Conservation (phyloP, 2,888 invertebrate species). For the Dryocosmus kuriphilus region DNA sequence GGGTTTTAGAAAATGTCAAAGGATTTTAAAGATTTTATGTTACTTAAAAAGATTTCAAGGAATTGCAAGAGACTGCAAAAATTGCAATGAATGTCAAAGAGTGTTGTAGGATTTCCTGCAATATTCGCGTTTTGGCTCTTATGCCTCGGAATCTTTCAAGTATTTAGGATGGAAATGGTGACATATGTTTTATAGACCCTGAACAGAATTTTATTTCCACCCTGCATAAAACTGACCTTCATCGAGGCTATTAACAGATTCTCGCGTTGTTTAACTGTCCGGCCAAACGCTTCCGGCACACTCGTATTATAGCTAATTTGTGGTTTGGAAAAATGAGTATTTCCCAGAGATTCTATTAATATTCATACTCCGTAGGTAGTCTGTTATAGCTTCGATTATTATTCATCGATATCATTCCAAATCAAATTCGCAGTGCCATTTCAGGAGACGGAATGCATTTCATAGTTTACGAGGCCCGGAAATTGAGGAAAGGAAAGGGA, state of each 20-base stretch:
- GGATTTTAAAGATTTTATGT: too few relatives aligned
- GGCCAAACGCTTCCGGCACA: not conserved
- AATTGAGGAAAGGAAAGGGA: constrained; percentile 2
- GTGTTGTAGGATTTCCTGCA: too few relatives aligned
- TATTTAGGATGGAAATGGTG: not conserved
- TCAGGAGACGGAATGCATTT: not conserved
- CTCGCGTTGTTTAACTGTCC: not conserved
- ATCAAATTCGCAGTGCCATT: not conserved
- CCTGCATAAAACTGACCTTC: not conserved
- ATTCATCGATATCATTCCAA: not conserved
- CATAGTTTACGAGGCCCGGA: not conserved
- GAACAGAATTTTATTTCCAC: not conserved
- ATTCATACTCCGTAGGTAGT: not conserved
- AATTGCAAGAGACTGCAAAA: too few relatives aligned
- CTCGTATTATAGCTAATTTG: not conserved
- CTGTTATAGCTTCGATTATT: not conserved
- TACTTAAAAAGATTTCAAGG: too few relatives aligned
- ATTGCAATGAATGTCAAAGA: too few relatives aligned
- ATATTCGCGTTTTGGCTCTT: too few relatives aligned
- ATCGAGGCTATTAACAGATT: not conserved
- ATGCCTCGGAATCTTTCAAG: too few relatives aligned
- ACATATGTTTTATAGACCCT: not conserved
- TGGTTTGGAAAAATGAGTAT: not conserved
- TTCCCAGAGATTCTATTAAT: not conserved
- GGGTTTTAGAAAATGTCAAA: too few relatives aligned